phyloP scores from a whole-genome alignment of 2,113 vertebrate species.

The Limnothrissa miodon region DNA sequence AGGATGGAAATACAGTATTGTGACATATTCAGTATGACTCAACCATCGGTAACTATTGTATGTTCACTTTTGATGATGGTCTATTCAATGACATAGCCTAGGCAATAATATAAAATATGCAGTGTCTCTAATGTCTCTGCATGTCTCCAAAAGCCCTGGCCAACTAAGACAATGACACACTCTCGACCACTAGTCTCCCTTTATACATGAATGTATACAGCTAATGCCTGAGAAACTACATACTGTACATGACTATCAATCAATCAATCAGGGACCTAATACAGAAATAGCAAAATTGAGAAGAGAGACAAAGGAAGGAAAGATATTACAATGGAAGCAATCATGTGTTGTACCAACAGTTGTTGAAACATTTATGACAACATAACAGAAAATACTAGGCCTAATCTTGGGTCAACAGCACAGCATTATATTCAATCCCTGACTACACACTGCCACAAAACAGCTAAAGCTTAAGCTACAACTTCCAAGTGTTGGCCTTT shows the following conservation, averaged over 20 bases:
- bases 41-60: neutral
- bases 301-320: neutral
- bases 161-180: neutral
- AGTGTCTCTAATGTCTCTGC: neutral
- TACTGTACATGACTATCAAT: neutral
- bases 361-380: slow-evolving; percentile 5
- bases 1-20: neutral
- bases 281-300: neutral
- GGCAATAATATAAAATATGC: neutral
- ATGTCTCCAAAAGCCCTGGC: neutral
- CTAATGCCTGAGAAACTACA: neutral
- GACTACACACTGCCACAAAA: neutral
- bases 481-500: neutral
- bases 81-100: neutral
- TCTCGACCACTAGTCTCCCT: neutral
- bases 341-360: neutral
- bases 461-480: neutral
- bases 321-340: neutral
- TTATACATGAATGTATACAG: neutral
- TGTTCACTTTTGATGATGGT: neutral
- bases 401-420: neutral
- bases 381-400: neutral
- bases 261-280: neutral
- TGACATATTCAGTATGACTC: neutral
- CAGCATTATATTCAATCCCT: neutral